Evolutionary conservation across 2,113 vertebrate genomes (phyloP).

Genomic region (Potamarius usumacintae): DNA sequence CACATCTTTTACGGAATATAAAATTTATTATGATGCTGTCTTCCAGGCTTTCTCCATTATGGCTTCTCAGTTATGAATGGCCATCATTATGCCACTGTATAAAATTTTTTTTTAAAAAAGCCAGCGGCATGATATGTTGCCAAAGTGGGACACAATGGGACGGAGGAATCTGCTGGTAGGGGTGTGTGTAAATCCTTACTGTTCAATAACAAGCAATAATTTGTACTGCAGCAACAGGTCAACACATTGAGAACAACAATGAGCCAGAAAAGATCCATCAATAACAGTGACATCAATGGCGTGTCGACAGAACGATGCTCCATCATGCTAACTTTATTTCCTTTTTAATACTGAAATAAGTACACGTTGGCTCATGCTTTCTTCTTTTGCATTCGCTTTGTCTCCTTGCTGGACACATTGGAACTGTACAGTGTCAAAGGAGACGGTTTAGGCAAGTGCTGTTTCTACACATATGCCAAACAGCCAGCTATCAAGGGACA

Average conservation of each 20-base stretch:
- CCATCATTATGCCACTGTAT: constrained; percentile 19
- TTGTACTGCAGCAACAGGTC: constrained; percentile 14
- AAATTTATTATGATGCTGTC: constrained; percentile 17
- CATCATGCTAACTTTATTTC: not conserved
- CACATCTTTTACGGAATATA: constrained; percentile 20
- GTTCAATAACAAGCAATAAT: constrained; percentile 15
- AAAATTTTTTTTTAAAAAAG: not conserved
- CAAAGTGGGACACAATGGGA: not conserved
- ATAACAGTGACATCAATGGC: not conserved
- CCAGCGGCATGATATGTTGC: not conserved
- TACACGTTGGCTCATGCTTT: not conserved
- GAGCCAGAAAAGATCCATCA: not conserved
- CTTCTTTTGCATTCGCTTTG: not conserved
- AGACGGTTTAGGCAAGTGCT: constrained; percentile 23
- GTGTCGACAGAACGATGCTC: not conserved
- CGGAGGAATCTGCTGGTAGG: not conserved
- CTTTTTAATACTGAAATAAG: not conserved
- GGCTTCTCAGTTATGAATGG: constrained; percentile 28
- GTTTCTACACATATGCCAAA: constrained; percentile 36
- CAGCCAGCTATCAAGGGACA: constrained; percentile 36
- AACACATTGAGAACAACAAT: not conserved
- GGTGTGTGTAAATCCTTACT: not conserved
- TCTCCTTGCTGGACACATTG: not conserved
- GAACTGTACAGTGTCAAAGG: constrained; percentile 22
- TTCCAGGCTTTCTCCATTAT: constrained; percentile 29